A percentile compares a stretch with the other conserved stretches of the same genome.
These are phyloP conservation scores for Cyrtodaria siliqua DNA, from an alignment of 2,888 invertebrate genomes.

Conservation along the genomic window DNA sequence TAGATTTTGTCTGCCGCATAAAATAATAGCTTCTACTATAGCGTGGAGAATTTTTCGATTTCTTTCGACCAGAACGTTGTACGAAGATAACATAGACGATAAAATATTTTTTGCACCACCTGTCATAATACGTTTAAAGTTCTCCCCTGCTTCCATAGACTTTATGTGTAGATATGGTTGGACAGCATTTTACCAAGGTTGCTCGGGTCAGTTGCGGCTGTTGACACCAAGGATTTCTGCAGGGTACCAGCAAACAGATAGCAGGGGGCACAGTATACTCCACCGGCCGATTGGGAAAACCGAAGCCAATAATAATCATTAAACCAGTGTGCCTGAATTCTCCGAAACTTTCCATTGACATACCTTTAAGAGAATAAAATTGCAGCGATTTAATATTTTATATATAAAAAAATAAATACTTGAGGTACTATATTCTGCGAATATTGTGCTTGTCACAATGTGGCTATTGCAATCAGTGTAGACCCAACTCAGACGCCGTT, in stretches of 20 bases:
- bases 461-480: too few species aligned
- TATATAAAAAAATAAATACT: too few species aligned
- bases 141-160: constrained; percentile 10
- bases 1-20: constrained; percentile 35
- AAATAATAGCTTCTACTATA: constrained; percentile 32
- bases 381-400: too few species aligned
- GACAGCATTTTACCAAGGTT: constrained; percentile 14
- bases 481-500: too few species aligned
- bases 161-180: neutral
- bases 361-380: constrained; percentile 8
- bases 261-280: neutral
- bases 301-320: constrained; percentile 12
- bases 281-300: neutral
- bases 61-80: constrained; percentile 1
- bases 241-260: neutral
- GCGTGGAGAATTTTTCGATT: constrained; percentile 13
- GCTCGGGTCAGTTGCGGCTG: constrained; percentile 11
- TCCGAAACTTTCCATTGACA: constrained; percentile 18
- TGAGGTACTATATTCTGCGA: too few species aligned
- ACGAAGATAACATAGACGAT: neutral
- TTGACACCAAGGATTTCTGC: neutral
- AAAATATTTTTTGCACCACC: constrained; percentile 15
- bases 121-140: constrained; percentile 9
- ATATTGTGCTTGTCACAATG: too few species aligned
- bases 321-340: constrained; percentile 21